Evolutionary conservation across 2,113 vertebrate species (phyloP).

Genomic region (Tursiops truncatus): DNA sequence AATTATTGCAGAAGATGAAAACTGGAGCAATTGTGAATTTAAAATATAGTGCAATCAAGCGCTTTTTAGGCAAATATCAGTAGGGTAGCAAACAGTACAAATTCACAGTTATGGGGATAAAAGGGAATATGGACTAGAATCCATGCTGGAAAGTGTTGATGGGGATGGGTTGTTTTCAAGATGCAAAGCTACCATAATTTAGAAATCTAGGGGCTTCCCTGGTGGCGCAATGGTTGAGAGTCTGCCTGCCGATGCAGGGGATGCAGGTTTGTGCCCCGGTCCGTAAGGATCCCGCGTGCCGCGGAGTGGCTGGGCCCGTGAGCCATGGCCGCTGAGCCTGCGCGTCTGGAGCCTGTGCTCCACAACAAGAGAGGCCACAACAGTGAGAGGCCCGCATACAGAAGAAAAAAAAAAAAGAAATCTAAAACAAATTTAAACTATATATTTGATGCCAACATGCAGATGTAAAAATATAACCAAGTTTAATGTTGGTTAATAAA

Average conservation of each 20-base stretch:
- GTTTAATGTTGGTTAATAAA: not conserved
- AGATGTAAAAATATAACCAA: not conserved
- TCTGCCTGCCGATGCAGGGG: too few relatives aligned
- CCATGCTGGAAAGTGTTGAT: not conserved
- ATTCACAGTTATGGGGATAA: not conserved
- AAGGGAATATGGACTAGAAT: not conserved
- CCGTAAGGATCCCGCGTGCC: too few relatives aligned
- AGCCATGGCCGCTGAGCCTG: too few relatives aligned
- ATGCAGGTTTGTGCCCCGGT: too few relatives aligned
- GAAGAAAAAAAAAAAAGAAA: not conserved
- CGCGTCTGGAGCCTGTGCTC: too few relatives aligned
- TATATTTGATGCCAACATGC: not conserved
- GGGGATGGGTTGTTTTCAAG: not conserved
- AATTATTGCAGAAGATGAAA: slow-evolving; percentile 63
- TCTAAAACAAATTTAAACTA: not conserved
- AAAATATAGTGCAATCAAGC: slow-evolving; percentile 56
- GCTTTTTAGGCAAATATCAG: slow-evolving; percentile 9
- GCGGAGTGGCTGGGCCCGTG: too few relatives aligned
- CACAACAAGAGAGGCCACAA: too few relatives aligned
- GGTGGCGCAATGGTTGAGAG: too few relatives aligned
- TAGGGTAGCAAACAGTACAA: not conserved
- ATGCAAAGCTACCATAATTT: not conserved
- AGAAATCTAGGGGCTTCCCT: not conserved
- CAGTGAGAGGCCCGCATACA: too few relatives aligned
- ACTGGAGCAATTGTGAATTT: slow-evolving; percentile 72